Evolutionary conservation across 1,140 invertebrate genomes (phyloP).

Genomic region (Ylistrum balloti): DNA sequence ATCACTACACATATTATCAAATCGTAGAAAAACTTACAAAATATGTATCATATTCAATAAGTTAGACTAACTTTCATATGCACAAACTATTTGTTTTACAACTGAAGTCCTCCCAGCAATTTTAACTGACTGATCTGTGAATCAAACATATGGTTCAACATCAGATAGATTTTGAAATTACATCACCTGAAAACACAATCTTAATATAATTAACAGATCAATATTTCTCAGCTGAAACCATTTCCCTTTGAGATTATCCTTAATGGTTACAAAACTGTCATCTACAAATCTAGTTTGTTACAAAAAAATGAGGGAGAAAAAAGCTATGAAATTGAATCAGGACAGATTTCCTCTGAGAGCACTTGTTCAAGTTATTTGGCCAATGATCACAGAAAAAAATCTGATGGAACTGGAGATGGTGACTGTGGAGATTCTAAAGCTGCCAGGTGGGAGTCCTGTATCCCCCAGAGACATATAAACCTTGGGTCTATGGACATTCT

Average conservation of each 20-base stretch:
- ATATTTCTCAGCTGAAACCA: neutral
- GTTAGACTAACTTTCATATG: too few species aligned
- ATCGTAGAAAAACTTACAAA: too few species aligned
- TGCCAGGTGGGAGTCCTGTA: neutral
- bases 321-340: neutral
- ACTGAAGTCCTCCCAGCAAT: too few species aligned
- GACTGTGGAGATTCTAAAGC: neutral
- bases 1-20: neutral
- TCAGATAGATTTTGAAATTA: too few species aligned
- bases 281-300: neutral
- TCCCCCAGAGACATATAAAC: slow-evolving; percentile 10
- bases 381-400: neutral
- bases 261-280: neutral
- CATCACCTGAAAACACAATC: too few species aligned
- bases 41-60: too few species aligned
- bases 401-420: neutral
- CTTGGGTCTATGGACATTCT: neutral
- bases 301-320: neutral
- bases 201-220: neutral
- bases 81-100: too few species aligned
- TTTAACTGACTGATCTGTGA: too few species aligned
- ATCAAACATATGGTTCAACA: too few species aligned
- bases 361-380: slow-evolving; percentile 12
- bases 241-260: neutral
- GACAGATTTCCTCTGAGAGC: neutral